Evolutionary conservation across 2,113 vertebrate genomes (phyloP).

Genomic region (Solea senegalensis): DNA sequence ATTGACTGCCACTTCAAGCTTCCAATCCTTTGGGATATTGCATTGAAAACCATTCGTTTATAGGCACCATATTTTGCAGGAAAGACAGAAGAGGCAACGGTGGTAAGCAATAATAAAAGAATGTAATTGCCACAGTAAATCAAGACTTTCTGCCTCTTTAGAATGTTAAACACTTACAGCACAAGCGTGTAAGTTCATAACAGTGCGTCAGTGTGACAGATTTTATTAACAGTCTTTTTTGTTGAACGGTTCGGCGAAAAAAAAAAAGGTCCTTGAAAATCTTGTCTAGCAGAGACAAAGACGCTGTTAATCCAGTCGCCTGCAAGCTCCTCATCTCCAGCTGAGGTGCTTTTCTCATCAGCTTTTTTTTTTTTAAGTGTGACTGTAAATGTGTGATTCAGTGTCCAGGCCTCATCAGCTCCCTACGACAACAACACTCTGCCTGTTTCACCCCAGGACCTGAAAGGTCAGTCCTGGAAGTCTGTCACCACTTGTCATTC

Average conservation of each 20-base stretch:
- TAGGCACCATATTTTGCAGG: slow-evolving; percentile 30
- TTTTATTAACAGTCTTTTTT: slow-evolving; percentile 36
- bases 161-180: slow-evolving; percentile 38
- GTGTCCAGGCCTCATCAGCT: slow-evolving; percentile 62
- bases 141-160: slow-evolving; percentile 24
- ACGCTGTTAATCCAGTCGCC: slow-evolving; percentile 31
- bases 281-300: slow-evolving; percentile 31
- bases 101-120: slow-evolving; percentile 23
- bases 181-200: slow-evolving; percentile 27
- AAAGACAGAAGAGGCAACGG: slow-evolving; percentile 1
- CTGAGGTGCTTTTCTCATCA: slow-evolving; percentile 49
- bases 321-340: slow-evolving; percentile 33
- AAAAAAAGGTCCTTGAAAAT: slow-evolving; percentile 54
- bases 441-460: slow-evolving; percentile 50
- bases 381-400: slow-evolving; percentile 67
- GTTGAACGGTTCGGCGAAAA: slow-evolving; percentile 9
- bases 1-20: slow-evolving; percentile 15
- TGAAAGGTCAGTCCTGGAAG: slow-evolving; percentile 52
- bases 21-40: slow-evolving; percentile 11
- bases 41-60: slow-evolving; percentile 38
- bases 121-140: slow-evolving; percentile 49
- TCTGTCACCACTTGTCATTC: slow-evolving; percentile 66
- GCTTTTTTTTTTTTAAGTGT: slow-evolving; percentile 61
- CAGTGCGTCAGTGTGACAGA: slow-evolving; percentile 9
- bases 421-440: slow-evolving; percentile 49